Evolutionary conservation across 2,888 invertebrate genomes (phyloP), one percentile per base, ranked within the genome.

Genomic region (Chymomyza fuscimana): DNA sequence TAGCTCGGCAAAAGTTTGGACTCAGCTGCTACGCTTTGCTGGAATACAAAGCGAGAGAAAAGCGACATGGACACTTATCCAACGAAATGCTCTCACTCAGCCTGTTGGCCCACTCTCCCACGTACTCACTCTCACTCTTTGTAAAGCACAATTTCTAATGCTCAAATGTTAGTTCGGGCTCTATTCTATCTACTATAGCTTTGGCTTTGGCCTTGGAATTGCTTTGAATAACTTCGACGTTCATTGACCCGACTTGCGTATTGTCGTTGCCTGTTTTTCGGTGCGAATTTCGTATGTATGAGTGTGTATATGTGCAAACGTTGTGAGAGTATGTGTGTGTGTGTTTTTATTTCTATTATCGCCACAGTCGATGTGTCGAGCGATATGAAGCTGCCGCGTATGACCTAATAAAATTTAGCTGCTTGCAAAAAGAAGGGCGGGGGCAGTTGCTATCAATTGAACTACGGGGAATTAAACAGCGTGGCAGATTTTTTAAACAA

Each of bases 131-230:
- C 25, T 25, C 25, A 0, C 54, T 25, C 63, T 19, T 70, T 74
- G 66, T 61, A 46, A 12, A 9, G 46, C 63, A 46, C 5, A 58
- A 7, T 52, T 22, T 59, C 61, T 36, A 56, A 50, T 32, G 25
- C 50, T 63, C 56, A 36, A 32, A 15, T 36, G 36, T 60, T 60
- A 29, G 60, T 60, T 60, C 36, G 16, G 68, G 75, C 69, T 84
- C 78, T 84, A 74, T 79, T 74, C 74, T 79, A 67, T 79, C 73
- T 82, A n/a, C 32, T 58, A 15, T 32, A 16, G 19, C 46, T 58
- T 74, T 77, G 88, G 88, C 89, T 90, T 88, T 90, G 90, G 89
- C 90, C 90, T 90, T 90, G 90, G 89, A 84, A 88, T 82, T 72
- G 88, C 78, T 86, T 76, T 81, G 82, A 78, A 74, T 77, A 73